phyloP scores from a whole-genome alignment of 2,797 vertebrate genomes.

The Rousettus madagascariensis region DNA sequence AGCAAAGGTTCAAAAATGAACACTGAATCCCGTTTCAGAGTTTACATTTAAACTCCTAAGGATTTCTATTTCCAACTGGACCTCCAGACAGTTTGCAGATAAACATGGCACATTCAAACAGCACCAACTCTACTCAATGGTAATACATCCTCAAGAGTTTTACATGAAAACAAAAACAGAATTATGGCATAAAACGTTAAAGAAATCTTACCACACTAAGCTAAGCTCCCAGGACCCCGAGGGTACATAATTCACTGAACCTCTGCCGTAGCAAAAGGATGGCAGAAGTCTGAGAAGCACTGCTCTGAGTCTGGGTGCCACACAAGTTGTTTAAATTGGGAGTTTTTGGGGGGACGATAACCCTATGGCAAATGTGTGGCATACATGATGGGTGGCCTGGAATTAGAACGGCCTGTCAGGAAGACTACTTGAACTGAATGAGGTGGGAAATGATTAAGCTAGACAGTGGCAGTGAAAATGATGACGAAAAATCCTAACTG shows the following conservation, averaged over 20 bases:
- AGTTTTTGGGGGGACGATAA: background rate
- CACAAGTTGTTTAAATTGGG: background rate
- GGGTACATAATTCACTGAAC: background rate
- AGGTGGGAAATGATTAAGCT: background rate
- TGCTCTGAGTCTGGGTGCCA: background rate
- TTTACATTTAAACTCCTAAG: background rate
- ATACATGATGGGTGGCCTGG: background rate
- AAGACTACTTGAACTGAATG: background rate
- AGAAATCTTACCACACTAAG: background rate
- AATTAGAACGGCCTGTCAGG: background rate
- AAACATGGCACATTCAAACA: background rate
- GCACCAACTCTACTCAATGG: background rate
- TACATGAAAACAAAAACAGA: background rate
- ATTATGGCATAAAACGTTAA: background rate
- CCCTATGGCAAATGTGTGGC: background rate
- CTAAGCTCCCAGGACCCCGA: background rate
- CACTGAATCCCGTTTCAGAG: background rate
- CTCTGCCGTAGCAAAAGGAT: background rate
- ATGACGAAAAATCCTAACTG: background rate
- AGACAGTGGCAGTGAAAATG: background rate
- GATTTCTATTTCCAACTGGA: background rate
- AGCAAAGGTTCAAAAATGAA: background rate
- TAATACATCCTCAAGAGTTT: background rate
- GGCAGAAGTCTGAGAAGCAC: background rate
- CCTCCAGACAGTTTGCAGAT: background rate